phyloP scores from a whole-genome alignment of 1,140 invertebrate genomes.

The Brachionus sp. region DNA sequence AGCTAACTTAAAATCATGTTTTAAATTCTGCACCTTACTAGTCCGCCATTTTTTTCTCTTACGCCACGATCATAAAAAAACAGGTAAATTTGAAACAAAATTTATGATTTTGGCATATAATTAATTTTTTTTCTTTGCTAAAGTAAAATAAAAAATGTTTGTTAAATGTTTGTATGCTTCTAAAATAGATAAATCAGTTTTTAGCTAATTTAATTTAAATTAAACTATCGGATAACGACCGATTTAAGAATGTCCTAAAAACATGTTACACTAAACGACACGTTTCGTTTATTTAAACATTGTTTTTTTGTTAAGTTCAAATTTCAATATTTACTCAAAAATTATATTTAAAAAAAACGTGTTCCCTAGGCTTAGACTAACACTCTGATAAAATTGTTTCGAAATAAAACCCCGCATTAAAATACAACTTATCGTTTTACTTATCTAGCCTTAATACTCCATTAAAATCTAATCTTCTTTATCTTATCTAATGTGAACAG shows the following conservation, averaged over 20 bases:
- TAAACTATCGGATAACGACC: background rate
- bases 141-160: no score
- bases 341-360: background rate
- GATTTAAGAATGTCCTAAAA: background rate
- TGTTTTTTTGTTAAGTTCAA: background rate
- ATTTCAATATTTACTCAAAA: background rate
- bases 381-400: background rate
- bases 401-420: background rate
- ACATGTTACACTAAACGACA: background rate
- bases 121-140: no score
- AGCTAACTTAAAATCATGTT: no score
- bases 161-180: no score
- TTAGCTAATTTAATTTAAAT: background rate
- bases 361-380: background rate
- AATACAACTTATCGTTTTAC: background rate
- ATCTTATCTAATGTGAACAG: slow-evolving; percentile 27
- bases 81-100: no score
- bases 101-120: no score
- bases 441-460: background rate
- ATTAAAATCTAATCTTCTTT: slow-evolving; percentile 19
- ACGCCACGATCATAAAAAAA: no score
- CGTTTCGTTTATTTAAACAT: background rate
- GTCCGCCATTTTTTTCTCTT: no score
- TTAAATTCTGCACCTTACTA: no score
- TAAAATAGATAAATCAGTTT: background rate